A percentile compares a stretch with the other conserved stretches of the same genome.
These are phyloP conservation scores for Pegoplata infirma DNA, from an alignment of 2,888 invertebrate species.

Conservation along the genomic window DNA sequence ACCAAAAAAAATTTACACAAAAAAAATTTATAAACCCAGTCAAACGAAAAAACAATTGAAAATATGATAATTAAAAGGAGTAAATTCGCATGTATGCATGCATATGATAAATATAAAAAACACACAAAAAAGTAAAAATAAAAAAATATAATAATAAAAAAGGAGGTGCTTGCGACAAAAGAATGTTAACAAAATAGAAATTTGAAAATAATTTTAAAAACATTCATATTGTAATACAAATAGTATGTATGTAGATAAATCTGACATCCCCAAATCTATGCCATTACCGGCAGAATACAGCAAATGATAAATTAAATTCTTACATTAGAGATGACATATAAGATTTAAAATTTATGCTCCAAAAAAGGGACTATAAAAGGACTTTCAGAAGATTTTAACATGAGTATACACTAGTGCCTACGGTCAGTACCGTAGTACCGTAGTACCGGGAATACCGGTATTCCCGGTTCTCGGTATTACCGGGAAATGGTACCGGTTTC, in stretches of 20 bases:
- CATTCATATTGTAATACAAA: background rate
- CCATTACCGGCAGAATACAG: background rate
- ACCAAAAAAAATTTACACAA: background rate
- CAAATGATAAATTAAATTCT: too few species aligned
- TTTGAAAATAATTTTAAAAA: slow-evolving; percentile 31
- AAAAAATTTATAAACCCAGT: slow-evolving; percentile 17
- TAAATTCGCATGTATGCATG: slow-evolving; percentile 35
- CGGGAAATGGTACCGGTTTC: too few species aligned
- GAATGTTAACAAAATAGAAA: slow-evolving; percentile 33
- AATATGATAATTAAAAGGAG: slow-evolving; percentile 56
- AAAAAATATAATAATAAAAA: slow-evolving; percentile 12
- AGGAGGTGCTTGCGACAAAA: slow-evolving; percentile 54
- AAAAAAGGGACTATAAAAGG: too few species aligned
- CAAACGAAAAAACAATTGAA: slow-evolving; percentile 35
- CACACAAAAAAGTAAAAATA: slow-evolving; percentile 4
- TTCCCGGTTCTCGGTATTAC: too few species aligned
- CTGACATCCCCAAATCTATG: background rate
- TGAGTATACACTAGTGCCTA: too few species aligned
- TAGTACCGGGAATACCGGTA: too few species aligned
- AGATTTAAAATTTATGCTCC: too few species aligned
- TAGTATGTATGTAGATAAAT: too few species aligned
- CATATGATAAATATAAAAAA: slow-evolving; percentile 49
- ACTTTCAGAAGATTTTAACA: too few species aligned
- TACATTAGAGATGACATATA: too few species aligned
- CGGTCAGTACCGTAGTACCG: too few species aligned